Base-by-base conservation (phyloP, 2,113 vertebrate species). In the Actinemys pallida region DNA sequence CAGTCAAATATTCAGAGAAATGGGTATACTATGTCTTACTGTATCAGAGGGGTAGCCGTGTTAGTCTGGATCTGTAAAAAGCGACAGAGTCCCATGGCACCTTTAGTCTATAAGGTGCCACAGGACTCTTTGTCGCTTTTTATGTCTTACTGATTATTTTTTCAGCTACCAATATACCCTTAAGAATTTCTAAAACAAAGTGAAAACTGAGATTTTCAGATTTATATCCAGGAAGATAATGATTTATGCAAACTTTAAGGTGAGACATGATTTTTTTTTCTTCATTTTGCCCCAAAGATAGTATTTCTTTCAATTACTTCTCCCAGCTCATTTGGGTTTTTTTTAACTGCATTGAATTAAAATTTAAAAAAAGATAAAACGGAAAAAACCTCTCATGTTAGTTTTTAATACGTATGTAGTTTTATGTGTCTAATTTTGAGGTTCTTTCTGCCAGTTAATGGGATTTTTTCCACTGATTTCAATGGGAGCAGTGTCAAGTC, bases 401-500 rank as follows among this genome's bases (percentile, higher is more conserved):
- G 65, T 24, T 89, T 93, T 95, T 87, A 75, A 96, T 94, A 80
- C 27, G 54, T 42, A 12, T 5, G 6, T 80, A 90, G n/a, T 72
- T 72, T 72, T 72, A 35, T 14, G n/a, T 72, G 19, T 72, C 35
- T 20, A 7, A 92, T 78, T 45, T 89, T 89, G 92, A 82, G 22
- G 25, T 47, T 84, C 82, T 95, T 10, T 39, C 75, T 96, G 93
- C 95, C 91, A 90, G 89, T 39, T 39, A 72, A 39, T 6, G n/a
- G 79, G 85, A 65, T 83, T 92, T 95, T 87, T 79, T 5, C 5
- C 83, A 49, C 1, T 16, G 10, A 50, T 93, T 90, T 89, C 85
- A 92, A 83, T 39, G 88, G 86, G 90, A 96, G 92, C 8, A 35
- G 90, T 93, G 94, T 92, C 96, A 65, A 3, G 54, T 95, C 96